These are phyloP conservation scores for Electrona antarctica DNA, from an alignment of 2,113 vertebrate species.

Conservation along the genomic window DNA sequence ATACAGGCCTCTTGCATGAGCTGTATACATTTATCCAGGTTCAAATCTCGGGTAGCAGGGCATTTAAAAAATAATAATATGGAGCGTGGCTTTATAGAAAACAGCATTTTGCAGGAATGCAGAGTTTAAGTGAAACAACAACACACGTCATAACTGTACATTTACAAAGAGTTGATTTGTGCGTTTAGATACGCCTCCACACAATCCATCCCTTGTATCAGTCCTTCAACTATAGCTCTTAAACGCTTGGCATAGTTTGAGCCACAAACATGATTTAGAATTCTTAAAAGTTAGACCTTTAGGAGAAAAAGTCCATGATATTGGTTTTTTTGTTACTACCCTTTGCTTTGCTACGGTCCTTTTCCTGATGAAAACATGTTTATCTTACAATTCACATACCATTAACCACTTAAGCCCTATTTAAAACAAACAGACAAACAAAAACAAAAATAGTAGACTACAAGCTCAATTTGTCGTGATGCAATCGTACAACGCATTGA, in stretches of 20 bases:
- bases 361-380: slow-evolving; percentile 19
- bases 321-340: not conserved
- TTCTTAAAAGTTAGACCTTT: not conserved
- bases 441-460: too few species aligned
- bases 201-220: slow-evolving; percentile 25
- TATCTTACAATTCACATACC: not conserved
- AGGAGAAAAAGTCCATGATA: slow-evolving; percentile 28
- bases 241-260: slow-evolving; percentile 45
- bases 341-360: not conserved
- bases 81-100: too few species aligned
- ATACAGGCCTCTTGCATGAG: too few species aligned
- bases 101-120: too few species aligned
- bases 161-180: slow-evolving; percentile 27
- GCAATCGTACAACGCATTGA: too few species aligned
- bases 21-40: too few species aligned
- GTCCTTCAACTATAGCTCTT: not conserved
- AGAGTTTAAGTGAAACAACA: not conserved
- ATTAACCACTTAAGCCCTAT: too few species aligned
- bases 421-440: too few species aligned
- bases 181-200: not conserved
- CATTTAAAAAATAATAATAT: too few species aligned
- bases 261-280: slow-evolving; percentile 52
- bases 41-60: too few species aligned
- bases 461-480: too few species aligned
- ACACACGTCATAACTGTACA: not conserved